These are phyloP conservation scores for Himalopsyche kuldschensis DNA, from an alignment of 2,888 invertebrate genomes.

Conservation along the genomic window DNA sequence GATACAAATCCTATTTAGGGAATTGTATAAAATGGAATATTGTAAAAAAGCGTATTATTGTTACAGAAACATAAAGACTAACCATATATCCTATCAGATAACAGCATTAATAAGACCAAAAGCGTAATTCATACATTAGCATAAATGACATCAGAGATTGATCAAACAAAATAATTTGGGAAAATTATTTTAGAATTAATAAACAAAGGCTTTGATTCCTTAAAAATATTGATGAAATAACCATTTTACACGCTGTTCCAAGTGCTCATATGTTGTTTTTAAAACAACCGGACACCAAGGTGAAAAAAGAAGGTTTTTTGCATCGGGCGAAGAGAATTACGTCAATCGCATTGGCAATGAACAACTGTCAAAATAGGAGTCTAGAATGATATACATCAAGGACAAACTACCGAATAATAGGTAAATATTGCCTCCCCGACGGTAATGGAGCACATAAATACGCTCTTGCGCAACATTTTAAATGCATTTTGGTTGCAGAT, in stretches of 20 bases:
- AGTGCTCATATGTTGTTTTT: not conserved
- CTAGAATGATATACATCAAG: constrained; percentile 8
- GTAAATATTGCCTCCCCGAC: constrained; percentile 6
- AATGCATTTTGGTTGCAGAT: not conserved
- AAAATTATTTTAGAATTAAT: not conserved
- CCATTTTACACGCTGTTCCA: not conserved
- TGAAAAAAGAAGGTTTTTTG: constrained; percentile 24
- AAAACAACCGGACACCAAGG: constrained; percentile 10
- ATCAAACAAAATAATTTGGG: constrained; percentile 16
- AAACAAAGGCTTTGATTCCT: not conserved
- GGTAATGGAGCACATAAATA: not conserved
- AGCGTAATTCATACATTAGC: constrained; percentile 25
- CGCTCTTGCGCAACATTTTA: not conserved
- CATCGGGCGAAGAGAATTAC: constrained; percentile 27
- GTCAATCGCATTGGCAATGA: constrained; percentile 25
- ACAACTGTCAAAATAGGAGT: constrained; percentile 34
- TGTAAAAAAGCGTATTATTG: too few species aligned
- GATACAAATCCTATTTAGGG: too few species aligned
- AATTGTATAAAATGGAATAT: too few species aligned
- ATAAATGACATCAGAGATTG: constrained; percentile 35
- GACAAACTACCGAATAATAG: constrained; percentile 16
- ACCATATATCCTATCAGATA: too few species aligned
- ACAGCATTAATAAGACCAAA: constrained; percentile 5
- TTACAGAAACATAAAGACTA: too few species aligned
- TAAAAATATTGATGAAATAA: not conserved